phyloP scores from a whole-genome alignment of 2,113 vertebrate species.

The Seriola quinqueradiata region DNA sequence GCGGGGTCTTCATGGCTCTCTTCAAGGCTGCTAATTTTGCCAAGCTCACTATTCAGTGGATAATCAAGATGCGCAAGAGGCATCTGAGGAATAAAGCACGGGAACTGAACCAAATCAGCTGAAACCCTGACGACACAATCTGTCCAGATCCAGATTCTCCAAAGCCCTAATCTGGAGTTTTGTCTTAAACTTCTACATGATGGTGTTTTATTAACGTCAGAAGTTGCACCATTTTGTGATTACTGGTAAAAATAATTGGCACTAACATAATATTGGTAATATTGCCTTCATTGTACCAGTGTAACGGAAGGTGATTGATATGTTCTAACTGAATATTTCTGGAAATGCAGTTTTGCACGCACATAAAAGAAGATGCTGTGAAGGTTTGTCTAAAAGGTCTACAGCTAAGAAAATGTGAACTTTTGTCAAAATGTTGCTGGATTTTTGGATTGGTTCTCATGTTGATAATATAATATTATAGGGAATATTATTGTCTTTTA shows the following conservation, averaged over 20 bases:
- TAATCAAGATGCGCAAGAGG: conserved; percentile 93
- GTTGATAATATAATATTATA: conserved; percentile 13
- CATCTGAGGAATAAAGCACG: conserved; percentile 88
- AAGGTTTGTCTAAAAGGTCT: background rate
- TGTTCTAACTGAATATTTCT: background rate
- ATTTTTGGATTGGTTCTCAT: conserved; percentile 8
- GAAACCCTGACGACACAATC: conserved; percentile 51
- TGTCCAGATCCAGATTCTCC: background rate
- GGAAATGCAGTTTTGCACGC: background rate
- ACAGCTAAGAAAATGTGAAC: conserved; percentile 51
- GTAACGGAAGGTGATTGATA: background rate
- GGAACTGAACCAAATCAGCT: conserved; percentile 89
- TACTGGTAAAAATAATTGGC: background rate
- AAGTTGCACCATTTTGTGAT: background rate
- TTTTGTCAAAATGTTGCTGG: conserved; percentile 15
- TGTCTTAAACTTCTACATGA: background rate
- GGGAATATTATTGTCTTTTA: conserved; percentile 20
- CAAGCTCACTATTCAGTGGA: conserved; percentile 95
- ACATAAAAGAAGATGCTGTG: conserved; percentile 7
- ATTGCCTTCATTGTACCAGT: background rate
- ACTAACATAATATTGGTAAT: background rate
- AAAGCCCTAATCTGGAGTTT: background rate
- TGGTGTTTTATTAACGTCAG: conserved; percentile 6
- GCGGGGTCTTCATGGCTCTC: conserved; percentile 95
- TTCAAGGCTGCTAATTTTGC: conserved; percentile 98